Base-by-base conservation (phyloP, 2,888 invertebrate species). In the Aphrophora alni region DNA sequence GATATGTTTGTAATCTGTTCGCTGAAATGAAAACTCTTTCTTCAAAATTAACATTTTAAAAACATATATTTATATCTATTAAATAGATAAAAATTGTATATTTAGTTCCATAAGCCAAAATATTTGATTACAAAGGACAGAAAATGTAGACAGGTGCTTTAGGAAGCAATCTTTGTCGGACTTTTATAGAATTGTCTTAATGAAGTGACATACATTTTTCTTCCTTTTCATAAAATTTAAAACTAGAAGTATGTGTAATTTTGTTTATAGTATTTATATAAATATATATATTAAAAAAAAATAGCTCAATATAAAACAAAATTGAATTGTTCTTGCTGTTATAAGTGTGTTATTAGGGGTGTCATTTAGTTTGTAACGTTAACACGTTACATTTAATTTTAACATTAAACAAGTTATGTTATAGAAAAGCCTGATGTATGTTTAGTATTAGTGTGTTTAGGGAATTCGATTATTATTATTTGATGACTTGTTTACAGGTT, bases 1-100 rank as follows among this genome's bases (percentile, higher is more conserved):
- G 26, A 24, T 26, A 51, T 74, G 24, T 44, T 75, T 75, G 44
- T 51, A 51, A 26, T 75, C 25, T 44, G 33, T 75, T 75, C 25
- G 44, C 44, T 75, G 26, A 26, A 25, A 26, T 24, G 51, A 38
- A 25, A 75, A 51, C 38, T n/a, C 25, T 74, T 44, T n/a, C 38
- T 74, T 44, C 71, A 51, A 26, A 24, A 17, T 75, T 75, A 44
- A 26, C 24, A 21, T 21, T 74, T 14, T 25, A 26, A 5, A 75
- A 24, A 73, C 21, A 75, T 27, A 38, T n/a, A 10, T 75, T 21
- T 74, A 74, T 51, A 38, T n/a, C 44, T 44, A 24, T 75, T 44
- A 51, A 51, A 75, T 75, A n/a, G 24, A 75, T 44, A 51, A 33
- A 26, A 25, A 38, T 44, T 75, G 72, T 38, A 44, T 75, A 59